phyloP scores from a whole-genome alignment of 2,888 invertebrate species.

The Lacanobia wlatinum region DNA sequence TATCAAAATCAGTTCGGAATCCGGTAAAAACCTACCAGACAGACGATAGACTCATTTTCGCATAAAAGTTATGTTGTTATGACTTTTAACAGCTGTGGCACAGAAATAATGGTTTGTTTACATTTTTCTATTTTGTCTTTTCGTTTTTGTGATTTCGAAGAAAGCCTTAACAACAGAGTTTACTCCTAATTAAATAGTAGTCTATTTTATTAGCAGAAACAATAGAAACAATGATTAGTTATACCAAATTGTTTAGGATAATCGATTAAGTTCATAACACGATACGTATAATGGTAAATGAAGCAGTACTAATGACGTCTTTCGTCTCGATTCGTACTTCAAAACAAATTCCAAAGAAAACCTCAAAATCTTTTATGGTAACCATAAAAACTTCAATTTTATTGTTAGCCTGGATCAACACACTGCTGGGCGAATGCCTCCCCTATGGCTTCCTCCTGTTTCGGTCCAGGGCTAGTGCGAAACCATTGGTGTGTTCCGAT shows the following conservation, averaged over 20 bases:
- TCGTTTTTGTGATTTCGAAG: not conserved
- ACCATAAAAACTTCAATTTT: too few relatives aligned
- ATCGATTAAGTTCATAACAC: not conserved
- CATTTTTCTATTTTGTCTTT: slow-evolving; percentile 11
- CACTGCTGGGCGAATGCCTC: not conserved
- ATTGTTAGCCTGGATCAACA: not conserved
- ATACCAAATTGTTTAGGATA: not conserved
- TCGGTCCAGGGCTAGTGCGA: not conserved
- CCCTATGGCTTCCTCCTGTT: not conserved
- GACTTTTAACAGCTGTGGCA: not conserved
- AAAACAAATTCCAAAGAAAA: not conserved
- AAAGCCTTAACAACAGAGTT: not conserved
- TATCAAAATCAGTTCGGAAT: not conserved
- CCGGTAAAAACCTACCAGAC: not conserved
- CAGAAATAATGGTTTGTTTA: slow-evolving; percentile 17
- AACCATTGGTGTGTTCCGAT: too few relatives aligned
- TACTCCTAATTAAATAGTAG: slow-evolving; percentile 8
- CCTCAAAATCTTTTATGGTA: too few relatives aligned
- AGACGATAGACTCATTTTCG: not conserved
- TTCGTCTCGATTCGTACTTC: not conserved
- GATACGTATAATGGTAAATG: not conserved
- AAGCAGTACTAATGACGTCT: slow-evolving; percentile 3
- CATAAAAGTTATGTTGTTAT: slow-evolving; percentile 20
- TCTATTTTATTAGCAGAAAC: not conserved
- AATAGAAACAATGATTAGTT: slow-evolving; percentile 9